Base-by-base conservation (phyloP, 2,888 invertebrate species). In the Leistus spinibarbis region DNA sequence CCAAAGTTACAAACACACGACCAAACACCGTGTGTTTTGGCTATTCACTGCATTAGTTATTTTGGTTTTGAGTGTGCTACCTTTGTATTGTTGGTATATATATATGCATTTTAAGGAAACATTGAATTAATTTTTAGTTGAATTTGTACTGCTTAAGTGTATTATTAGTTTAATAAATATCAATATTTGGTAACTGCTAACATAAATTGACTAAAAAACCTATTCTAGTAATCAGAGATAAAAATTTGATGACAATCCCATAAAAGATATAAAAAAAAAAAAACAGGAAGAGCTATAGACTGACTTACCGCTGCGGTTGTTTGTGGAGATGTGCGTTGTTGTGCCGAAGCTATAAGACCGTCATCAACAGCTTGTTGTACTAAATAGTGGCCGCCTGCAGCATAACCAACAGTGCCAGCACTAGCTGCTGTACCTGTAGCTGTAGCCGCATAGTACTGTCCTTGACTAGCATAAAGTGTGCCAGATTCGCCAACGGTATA, bases 361-460 rank as follows among this genome's bases (percentile, higher is more conserved):
- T 90, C 90, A 79, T 92, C 92, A 16, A 92, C 91, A 24, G 91
- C 86, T 71, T 88, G 88, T 81, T 90, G 92, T 76, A 95, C 92
- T 79, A 94, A 88, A 83, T 93, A 94, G 79, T 88, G 87, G n/a
- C 87, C 86, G n/a, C 87, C 85, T 54, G 85, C 82, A 9, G 87
- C 81, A 54, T 86, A 83, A 23, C 90, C 90, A 86, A 92, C 91
- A 79, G 91, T 90, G 78, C 90, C 90, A 22, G 90, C 88, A 77
- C 89, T 89, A 60, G 89, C 89, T 17, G 90, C 88, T 13, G 86
- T 84, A 76, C 69, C 89, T 3, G 75, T 67, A n/a, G 75, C 75
- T 84, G 89, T 90, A 83, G 88, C 90, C 79, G 91, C 93, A 86
- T 90, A 96, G 84, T 89, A 94, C 84, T 89, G 94, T 82, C 91